Evolutionary conservation across 2,888 invertebrate species (phyloP).

Genomic region (Reticulitermes lucifugus): DNA sequence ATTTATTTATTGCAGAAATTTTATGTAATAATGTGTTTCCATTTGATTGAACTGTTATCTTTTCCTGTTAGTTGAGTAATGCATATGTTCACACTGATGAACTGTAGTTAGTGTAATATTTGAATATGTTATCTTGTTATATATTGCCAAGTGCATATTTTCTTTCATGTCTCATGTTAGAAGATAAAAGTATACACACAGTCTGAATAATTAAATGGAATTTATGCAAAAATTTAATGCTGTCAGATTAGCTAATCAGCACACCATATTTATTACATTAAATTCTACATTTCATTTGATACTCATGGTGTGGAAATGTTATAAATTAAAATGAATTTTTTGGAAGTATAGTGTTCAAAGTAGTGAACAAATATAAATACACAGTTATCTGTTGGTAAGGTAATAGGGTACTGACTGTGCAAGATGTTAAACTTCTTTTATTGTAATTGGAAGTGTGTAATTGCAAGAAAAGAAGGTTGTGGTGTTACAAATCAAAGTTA

Average conservation of each 20-base stretch:
- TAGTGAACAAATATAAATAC: neutral
- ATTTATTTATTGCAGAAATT: neutral
- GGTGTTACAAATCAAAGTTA: no score
- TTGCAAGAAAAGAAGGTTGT: no score
- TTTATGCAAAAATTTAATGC: neutral
- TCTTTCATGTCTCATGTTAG: neutral
- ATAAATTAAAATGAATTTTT: neutral
- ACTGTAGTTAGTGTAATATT: slow-evolving; percentile 5
- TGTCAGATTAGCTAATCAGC: neutral
- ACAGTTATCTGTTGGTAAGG: neutral
- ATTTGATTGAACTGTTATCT: neutral
- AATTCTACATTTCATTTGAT: no score
- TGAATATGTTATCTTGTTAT: slow-evolving; percentile 14
- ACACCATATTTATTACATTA: no score
- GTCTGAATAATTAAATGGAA: neutral
- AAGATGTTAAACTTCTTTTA: neutral
- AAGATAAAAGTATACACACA: neutral
- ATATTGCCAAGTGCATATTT: neutral
- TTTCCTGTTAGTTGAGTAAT: neutral
- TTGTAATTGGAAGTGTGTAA: neutral
- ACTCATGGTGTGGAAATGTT: neutral
- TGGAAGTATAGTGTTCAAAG: neutral
- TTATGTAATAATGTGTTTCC: slow-evolving; percentile 1
- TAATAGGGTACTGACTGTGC: neutral
- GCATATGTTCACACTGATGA: neutral